phyloP scores from a whole-genome alignment of 2,888 invertebrate genomes.

The Amblyjoppa proteus region DNA sequence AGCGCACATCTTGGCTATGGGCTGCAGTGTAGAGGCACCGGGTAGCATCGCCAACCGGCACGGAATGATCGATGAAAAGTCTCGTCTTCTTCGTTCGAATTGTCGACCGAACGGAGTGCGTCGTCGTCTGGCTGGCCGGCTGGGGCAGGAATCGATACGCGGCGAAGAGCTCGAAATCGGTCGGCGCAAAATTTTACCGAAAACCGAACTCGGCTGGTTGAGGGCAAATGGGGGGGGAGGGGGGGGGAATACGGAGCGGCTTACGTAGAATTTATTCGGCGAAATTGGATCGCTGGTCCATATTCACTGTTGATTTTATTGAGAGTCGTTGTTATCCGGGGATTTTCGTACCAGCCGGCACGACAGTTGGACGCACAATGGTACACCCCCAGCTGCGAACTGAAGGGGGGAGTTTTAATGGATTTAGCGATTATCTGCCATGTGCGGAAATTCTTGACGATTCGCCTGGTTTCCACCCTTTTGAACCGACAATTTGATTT shows the following conservation, averaged over 20 bases:
- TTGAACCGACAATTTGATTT: neutral
- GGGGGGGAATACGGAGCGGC: neutral
- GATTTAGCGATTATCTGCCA: neutral
- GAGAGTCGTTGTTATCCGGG: conserved; percentile 10
- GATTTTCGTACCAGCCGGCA: conserved; percentile 35
- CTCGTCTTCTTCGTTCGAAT: conserved; percentile 43
- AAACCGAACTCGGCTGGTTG: neutral
- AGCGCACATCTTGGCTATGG: neutral
- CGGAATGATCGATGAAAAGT: conserved; percentile 58
- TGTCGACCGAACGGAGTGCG: conserved; percentile 27
- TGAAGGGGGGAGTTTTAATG: neutral
- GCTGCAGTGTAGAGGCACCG: neutral
- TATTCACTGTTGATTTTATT: conserved; percentile 27
- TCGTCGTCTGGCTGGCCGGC: conserved; percentile 1
- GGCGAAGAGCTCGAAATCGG: conserved; percentile 12
- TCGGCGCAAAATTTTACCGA: neutral
- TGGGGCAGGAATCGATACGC: conserved; percentile 9
- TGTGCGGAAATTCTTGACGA: conserved; percentile 13
- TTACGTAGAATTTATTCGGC: neutral
- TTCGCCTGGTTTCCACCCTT: neutral
- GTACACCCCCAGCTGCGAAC: neutral
- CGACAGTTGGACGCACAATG: conserved; percentile 24
- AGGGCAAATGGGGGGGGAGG: no score
- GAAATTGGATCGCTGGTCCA: neutral
- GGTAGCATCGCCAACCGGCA: conserved; percentile 51